A percentile compares a stretch with the other conserved stretches of the same genome.
Evolutionary conservation across 2,113 vertebrate genomes (phyloP).

Genomic region (Clinocottus analis): DNA sequence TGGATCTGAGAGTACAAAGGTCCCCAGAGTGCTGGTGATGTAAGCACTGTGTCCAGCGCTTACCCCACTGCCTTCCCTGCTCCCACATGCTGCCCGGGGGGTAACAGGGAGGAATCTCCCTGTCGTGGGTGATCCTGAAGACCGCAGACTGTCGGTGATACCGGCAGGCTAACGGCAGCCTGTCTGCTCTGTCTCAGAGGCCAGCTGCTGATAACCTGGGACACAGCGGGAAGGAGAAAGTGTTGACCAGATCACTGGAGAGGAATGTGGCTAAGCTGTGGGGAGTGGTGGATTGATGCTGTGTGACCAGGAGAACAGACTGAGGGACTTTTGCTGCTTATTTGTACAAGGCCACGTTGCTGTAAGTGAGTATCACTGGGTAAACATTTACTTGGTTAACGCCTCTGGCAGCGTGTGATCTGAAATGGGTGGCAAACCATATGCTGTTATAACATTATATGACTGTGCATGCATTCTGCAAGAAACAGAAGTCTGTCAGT

Average conservation of each 20-base stretch:
- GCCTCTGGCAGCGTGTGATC: conserved; percentile 48
- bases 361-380: conserved; percentile 67
- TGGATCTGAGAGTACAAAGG: conserved; percentile 80
- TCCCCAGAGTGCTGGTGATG: conserved; percentile 70
- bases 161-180: conserved; percentile 24
- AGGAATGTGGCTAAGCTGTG: conserved; percentile 66
- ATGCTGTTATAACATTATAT: conserved; percentile 27
- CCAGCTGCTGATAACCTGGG: conserved; percentile 35
- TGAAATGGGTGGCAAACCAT: conserved; percentile 30
- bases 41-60: conserved; percentile 65
- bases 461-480: background rate
- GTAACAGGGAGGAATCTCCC: conserved; percentile 33
- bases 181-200: conserved; percentile 35
- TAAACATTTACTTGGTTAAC: conserved; percentile 81
- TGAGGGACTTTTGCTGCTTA: conserved; percentile 8
- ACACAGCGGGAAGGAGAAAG: conserved; percentile 46
- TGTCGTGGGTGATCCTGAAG: conserved; percentile 17
- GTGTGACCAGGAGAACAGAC: conserved; percentile 44
- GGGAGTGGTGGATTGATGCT: conserved; percentile 42
- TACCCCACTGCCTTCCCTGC: conserved; percentile 45
- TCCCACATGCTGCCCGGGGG: conserved; percentile 35
- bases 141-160: background rate
- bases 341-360: conserved; percentile 32
- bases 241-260: conserved; percentile 21
- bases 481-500: background rate